Base-by-base conservation (phyloP, 2,797 vertebrate genomes). In the Ibycter americanus region DNA sequence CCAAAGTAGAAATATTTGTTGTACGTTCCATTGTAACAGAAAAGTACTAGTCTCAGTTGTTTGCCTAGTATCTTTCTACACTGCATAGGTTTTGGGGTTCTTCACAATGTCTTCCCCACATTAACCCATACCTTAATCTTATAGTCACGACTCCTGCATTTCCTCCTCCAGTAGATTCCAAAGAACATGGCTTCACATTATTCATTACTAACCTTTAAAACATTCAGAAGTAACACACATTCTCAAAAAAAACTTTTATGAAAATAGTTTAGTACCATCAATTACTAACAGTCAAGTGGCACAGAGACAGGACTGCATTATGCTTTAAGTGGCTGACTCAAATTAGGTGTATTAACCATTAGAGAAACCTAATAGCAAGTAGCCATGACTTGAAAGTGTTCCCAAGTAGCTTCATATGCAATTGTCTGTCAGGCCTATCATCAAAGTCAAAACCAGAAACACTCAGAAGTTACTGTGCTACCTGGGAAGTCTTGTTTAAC, bases 11-110 rank as follows among this genome's bases (percentile, higher is more conserved):
- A 74, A 15, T 22, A 42, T 36, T 62, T 52, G 11, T 72, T 59
- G 8, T 22, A 42, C 3, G 0, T n/a, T 52, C 26, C 38, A 12
- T 9, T 56, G 0, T 4, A 65, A 58, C 8, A 38, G n/a, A 25
- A 31, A 46, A 38, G 6, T n/a, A 32, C 19, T 18, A 2, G 10
- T 38, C 34, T 66, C 61, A 21, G 26, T 2, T 40, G 19, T 78
- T 71, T 66, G 34, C 23, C 42, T 55, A 6, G 2, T 32, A 21
- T 8, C 49, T 67, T 58, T n/a, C 65, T 22, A 17, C 1, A 0
- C 18, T 18, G 62, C 29, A 18, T 4, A 49, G 38, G 32, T 7
- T 38, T 44, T 34, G 2, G 7, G 14, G 18, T 5, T 66, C 68
- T 42, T 56, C 19, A 18, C 6, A 11, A 8, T 3, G 13, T 31